Base-by-base conservation (phyloP, 1,140 invertebrate species). In the Drosophila kanapiae region DNA sequence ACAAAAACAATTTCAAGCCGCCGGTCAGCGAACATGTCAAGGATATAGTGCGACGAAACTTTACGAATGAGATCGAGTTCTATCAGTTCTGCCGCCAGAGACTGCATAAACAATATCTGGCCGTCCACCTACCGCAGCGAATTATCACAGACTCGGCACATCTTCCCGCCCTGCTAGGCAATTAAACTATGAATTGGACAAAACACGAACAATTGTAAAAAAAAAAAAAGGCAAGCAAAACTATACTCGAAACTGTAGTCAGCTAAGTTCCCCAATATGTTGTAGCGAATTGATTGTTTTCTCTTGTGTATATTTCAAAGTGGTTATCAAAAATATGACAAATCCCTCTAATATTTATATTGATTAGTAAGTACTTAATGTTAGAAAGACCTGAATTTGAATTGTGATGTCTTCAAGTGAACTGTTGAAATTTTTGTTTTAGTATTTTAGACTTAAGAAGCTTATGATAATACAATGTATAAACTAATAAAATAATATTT, bases 61-160 rank as follows among this genome's bases (percentile, higher is more conserved):
- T 98, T 88, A 98, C 97, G 0, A 94, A 96, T 60, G 97, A 98
- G 93, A 97, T 98, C 23, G 97, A 98, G 91, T 98, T 98, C 91
- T 98, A 98, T 92, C 96, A 98, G 85, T 98, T 98, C 90, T 98
- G 97, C 88, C 95, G 95, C 80, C 97, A 98, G 92, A 94, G 97
- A 81, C 93, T 98, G 9, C 95, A 98, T 79, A 95, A 95, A 91
- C 97, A 98, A 92, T 94, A 96, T 69, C 93, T 96, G 37, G 97
- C 97, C 0, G 93, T 97, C 7, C 94, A 95, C 84, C 92, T 95
- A 53, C 93, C 94, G 0, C 84, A 92, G 33, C 53, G 67, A 16
- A 85, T 91, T 58, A 84, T 91, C 5, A 84, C 84, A 37, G 75
- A 75, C 35, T 67, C 75, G 13, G 71, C 76, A 48, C 78, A 85